Evolutionary conservation across 2,113 vertebrate species (phyloP), one percentile per base, ranked within the genome.

Genomic region (Osmerus eperlanus): DNA sequence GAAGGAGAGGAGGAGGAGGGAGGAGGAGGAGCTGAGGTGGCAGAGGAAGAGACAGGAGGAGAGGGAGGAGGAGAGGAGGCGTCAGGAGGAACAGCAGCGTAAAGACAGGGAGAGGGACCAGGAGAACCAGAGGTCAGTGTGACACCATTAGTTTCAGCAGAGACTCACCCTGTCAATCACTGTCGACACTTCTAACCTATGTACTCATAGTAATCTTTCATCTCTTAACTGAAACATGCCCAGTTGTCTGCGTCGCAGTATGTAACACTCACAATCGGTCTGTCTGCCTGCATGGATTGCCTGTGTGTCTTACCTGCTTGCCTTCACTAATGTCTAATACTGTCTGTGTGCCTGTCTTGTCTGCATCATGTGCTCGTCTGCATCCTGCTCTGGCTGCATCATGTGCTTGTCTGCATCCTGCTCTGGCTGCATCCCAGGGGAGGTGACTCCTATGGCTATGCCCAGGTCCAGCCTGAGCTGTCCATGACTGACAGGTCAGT

Each of bases 401-500:
- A 82, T 59, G 28, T 81, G 77, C 76, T 69, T 86, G 23, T 75
- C 72, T 81, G 23, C 53, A 15, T 61, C 36, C 14, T 25, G 53
- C 64, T 36, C 14, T 64, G 16, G 65, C 69, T 67, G 80, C 76
- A 81, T 72, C 54, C 81, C 81, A 91, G 92, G 89, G 71, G 78
- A 77, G 71, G 56, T 70, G 79, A 78, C 68, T 79, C 79, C 84
- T 64, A 78, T 63, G 72, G 77, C 81, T 89, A 87, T 86, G 53
- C 76, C 68, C 82, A 59, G 82, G 70, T 74, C 66, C 83, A 84
- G 72, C 77, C 82, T 69, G 65, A 87, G 51, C 79, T 92, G 76
- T 88, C 88, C 74, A 83, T 75, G 64, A 14, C 83, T 65, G 89
- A 93, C 89, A 92, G 92, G 92, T 93, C 73, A 91, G 87, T 88